Conservation (phyloP, 2,888 invertebrate species). For the Gisinianus flammeolus region DNA sequence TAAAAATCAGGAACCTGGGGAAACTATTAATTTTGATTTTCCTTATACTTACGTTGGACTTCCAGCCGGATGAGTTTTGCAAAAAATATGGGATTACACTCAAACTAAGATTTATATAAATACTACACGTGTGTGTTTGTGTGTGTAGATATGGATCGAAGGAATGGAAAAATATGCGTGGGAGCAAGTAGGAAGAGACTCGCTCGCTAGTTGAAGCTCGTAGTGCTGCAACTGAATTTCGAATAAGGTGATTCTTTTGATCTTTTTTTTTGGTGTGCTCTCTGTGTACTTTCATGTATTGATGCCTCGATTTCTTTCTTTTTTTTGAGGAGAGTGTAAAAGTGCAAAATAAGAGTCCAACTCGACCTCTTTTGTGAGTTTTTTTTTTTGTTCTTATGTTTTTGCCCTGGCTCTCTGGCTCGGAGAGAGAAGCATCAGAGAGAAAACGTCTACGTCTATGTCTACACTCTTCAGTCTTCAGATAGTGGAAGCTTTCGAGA, state of each 20-base stretch:
- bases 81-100: no score
- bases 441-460: background rate
- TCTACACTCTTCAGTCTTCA: background rate
- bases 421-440: no score
- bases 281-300: slow-evolving; percentile 32
- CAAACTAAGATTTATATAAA: no score
- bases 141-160: no score
- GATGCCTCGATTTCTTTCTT: slow-evolving; percentile 23
- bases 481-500: background rate
- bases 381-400: background rate
- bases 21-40: no score
- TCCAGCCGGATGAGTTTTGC: no score
- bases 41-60: no score
- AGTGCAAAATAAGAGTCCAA: slow-evolving; percentile 33
- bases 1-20: no score
- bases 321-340: background rate
- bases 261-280: slow-evolving; percentile 21
- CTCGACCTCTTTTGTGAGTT: slow-evolving; percentile 14
- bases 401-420: background rate
- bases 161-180: background rate
- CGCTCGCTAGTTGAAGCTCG: background rate
- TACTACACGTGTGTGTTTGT: no score
- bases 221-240: slow-evolving; percentile 13
- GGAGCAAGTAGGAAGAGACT: background rate
- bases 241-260: slow-evolving; percentile 41